Percentiles rank a stretch among this genome's conserved stretches.
Evolutionary conservation across 2,113 vertebrate genomes (phyloP).

Genomic region (Danionella cerebrum): DNA sequence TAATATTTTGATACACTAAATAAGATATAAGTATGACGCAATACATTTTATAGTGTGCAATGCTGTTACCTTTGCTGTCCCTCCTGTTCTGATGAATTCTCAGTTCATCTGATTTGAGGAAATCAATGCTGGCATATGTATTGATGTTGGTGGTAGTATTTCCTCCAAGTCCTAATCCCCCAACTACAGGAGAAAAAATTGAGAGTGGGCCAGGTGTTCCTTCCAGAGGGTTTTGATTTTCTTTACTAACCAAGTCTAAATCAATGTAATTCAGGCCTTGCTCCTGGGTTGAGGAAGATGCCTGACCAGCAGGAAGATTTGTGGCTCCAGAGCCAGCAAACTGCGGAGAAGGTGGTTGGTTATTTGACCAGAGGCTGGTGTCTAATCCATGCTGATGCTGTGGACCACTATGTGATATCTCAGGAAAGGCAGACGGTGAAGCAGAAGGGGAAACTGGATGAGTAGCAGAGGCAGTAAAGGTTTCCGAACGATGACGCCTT

Average conservation of each 20-base stretch:
- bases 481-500: slow-evolving; percentile 57
- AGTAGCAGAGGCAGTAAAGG: slow-evolving; percentile 50
- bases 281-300: slow-evolving; percentile 57
- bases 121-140: slow-evolving; percentile 74
- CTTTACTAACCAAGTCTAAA: slow-evolving; percentile 69
- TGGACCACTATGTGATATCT: slow-evolving; percentile 47
- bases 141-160: slow-evolving; percentile 48
- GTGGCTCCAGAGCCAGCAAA: slow-evolving; percentile 27
- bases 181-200: slow-evolving; percentile 31
- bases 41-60: neutral
- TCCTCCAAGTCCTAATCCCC: slow-evolving; percentile 42
- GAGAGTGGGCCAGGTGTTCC: slow-evolving; percentile 50
- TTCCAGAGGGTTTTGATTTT: slow-evolving; percentile 58
- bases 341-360: slow-evolving; percentile 38
- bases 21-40: neutral
- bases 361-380: slow-evolving; percentile 53
- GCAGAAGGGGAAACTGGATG: slow-evolving; percentile 47
- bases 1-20: neutral
- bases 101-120: slow-evolving; percentile 68
- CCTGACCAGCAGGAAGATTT: slow-evolving; percentile 49
- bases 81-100: slow-evolving; percentile 55
- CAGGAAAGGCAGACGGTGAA: slow-evolving; percentile 53
- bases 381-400: slow-evolving; percentile 55
- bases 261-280: slow-evolving; percentile 77
- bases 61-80: slow-evolving; percentile 59